A percentile compares a stretch with the other conserved stretches of the same genome.
Evolutionary conservation across 2,888 invertebrate species (phyloP).

Genomic region (Xestia ashworthii): DNA sequence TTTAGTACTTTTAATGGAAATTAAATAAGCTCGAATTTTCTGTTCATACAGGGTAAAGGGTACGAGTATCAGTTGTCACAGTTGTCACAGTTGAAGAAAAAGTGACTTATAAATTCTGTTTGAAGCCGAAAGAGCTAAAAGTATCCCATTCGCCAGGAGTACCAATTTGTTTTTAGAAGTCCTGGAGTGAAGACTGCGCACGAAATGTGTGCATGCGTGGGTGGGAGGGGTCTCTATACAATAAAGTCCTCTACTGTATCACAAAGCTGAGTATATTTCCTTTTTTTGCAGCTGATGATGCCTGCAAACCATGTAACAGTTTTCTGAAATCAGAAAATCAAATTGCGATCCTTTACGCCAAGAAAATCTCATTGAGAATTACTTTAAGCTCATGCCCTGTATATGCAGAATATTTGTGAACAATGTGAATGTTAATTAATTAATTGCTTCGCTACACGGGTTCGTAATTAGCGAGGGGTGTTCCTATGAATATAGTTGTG

Average conservation of each 20-base stretch:
- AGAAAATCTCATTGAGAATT: not conserved
- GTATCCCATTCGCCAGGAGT: not conserved
- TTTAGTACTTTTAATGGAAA: not conserved
- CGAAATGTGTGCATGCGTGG: not conserved
- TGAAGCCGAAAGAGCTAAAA: not conserved
- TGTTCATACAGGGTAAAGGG: not conserved
- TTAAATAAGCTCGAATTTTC: not conserved
- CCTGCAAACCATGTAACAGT: not conserved
- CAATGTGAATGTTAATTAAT: slow-evolving; percentile 18
- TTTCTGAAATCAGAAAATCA: not conserved
- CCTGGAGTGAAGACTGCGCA: not conserved
- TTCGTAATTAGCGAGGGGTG: slow-evolving; percentile 51
- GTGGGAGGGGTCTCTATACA: not conserved
- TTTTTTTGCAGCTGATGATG: not conserved
- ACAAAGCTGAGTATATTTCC: too few relatives aligned
- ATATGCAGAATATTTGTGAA: slow-evolving; percentile 11
- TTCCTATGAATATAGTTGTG: slow-evolving; percentile 39
- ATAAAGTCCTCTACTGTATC: too few relatives aligned
- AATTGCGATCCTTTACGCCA: not conserved
- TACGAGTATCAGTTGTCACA: not conserved
- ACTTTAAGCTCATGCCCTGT: slow-evolving; percentile 6
- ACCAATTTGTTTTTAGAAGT: not conserved
- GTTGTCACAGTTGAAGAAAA: not conserved
- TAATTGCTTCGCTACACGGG: slow-evolving; percentile 36
- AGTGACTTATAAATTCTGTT: not conserved